Evolutionary conservation across 2,113 vertebrate genomes (phyloP).

Genomic region (Tylochromis polylepis): DNA sequence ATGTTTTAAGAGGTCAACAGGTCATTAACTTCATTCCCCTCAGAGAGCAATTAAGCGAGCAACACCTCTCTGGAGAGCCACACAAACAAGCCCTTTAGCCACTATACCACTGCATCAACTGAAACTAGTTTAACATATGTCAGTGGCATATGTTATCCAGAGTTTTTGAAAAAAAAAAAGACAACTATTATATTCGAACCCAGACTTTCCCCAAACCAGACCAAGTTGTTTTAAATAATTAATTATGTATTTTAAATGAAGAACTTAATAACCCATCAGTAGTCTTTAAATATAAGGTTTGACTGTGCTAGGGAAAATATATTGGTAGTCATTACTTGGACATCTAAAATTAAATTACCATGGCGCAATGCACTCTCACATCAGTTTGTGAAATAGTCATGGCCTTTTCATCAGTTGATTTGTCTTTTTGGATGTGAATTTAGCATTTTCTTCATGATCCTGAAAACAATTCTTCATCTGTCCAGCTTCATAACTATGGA

Average conservation of each 20-base stretch:
- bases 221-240: neutral
- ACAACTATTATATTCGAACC: neutral
- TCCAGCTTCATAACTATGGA: neutral
- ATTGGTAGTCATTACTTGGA: neutral
- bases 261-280: neutral
- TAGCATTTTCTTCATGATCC: neutral
- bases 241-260: neutral
- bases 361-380: neutral
- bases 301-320: neutral
- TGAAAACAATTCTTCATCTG: neutral
- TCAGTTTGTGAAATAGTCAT: neutral
- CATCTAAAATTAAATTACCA: neutral
- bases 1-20: conserved; percentile 14
- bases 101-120: neutral
- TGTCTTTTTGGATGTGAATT: neutral
- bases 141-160: neutral
- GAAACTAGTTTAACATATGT: neutral
- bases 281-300: neutral
- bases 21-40: conserved; percentile 6
- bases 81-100: neutral
- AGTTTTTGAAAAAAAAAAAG: neutral
- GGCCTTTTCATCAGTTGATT: neutral
- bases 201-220: neutral
- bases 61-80: neutral
- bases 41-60: conserved; percentile 19